phyloP scores from a whole-genome alignment of 2,797 vertebrate genomes.

The Galaxias olidus region DNA sequence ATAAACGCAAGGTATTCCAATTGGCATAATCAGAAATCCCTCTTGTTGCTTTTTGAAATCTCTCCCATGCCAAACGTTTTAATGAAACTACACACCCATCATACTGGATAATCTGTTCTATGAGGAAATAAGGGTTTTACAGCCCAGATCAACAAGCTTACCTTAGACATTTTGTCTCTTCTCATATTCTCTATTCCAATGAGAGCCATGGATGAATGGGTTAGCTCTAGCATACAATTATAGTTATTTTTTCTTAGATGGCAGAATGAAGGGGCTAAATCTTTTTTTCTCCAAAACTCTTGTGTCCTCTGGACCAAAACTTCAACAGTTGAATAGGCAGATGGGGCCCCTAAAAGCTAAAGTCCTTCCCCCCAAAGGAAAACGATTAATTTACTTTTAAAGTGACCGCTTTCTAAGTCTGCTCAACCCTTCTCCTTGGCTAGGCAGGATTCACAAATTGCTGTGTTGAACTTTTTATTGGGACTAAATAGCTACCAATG shows the following conservation, averaged over 20 bases:
- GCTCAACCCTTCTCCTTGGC: conserved; percentile 69
- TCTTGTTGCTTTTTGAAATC: conserved; percentile 16
- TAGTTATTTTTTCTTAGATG: conserved; percentile 65
- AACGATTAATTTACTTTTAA: conserved; percentile 82
- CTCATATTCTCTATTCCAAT: conserved; percentile 44
- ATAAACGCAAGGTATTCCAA: conserved; percentile 37
- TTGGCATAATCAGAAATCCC: conserved; percentile 16
- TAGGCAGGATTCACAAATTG: conserved; percentile 80
- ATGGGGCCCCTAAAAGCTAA: conserved; percentile 53
- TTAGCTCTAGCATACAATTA: conserved; percentile 62
- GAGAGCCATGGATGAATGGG: conserved; percentile 65
- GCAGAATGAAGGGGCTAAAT: conserved; percentile 54
- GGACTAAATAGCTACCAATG: conserved; percentile 78
- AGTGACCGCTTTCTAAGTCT: conserved; percentile 64
- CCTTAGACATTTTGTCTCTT: conserved; percentile 15
- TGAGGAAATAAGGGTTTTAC: conserved; percentile 33
- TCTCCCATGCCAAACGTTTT: conserved; percentile 9
- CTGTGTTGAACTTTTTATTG: conserved; percentile 77
- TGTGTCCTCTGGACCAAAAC: conserved; percentile 50
- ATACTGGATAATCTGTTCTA: conserved; percentile 28
- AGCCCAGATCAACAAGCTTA: conserved; percentile 33
- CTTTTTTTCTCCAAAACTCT: conserved; percentile 51
- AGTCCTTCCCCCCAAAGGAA: conserved; percentile 51
- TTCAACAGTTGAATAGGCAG: conserved; percentile 70
- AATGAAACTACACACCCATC: conserved; percentile 30